Base-by-base conservation (phyloP, 2,888 invertebrate genomes). In the Bombylius major region DNA sequence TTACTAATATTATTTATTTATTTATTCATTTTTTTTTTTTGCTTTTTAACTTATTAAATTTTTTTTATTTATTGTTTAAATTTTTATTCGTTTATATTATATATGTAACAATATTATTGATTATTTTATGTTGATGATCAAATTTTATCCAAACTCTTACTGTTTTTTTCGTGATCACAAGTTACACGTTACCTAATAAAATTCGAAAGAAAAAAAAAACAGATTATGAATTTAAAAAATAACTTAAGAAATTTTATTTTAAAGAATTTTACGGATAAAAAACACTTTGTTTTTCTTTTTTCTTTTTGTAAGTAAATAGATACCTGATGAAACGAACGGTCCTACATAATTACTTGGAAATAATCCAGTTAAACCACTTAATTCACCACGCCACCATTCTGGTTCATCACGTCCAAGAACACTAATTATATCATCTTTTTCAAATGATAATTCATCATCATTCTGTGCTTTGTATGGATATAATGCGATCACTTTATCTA, bases 341-440 rank as follows among this genome's bases (percentile, higher is more conserved):
- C 86, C 80, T 57, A 97, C 96, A 73, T 97, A 97, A 77, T 96
- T 97, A 75, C 94, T 91, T 14, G 97, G 97, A 72, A 97, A 97
- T 53, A 97, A 79, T 8, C 97, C 97, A 0, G 87, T 86, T 64
- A 85, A 81, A 4, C 93, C 93, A 63, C 91, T 89, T 47, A 91
- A 78, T 77, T 95, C 93, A 54, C 97, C 97, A 71, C 89, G 87
- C 96, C 96, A 97, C 97, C 97, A 97, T 53, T 93, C 89, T n/a
- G 89, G 87, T 68, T 96, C 96, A 65, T 94, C 94, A 56, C 93
- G 83, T 53, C 89, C 89, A 5, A 95, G 81, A 49, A 94, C 87
- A 12, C 86, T 86, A 53, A 94, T 92, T 52, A 92, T 88, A 67
- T 93, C 93, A 63, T 92, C 93, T 70, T 93, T 91, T 58, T 87